These are phyloP conservation scores for Psylliodes chrysocephalus DNA, from an alignment of 2,888 invertebrate species.

Conservation along the genomic window DNA sequence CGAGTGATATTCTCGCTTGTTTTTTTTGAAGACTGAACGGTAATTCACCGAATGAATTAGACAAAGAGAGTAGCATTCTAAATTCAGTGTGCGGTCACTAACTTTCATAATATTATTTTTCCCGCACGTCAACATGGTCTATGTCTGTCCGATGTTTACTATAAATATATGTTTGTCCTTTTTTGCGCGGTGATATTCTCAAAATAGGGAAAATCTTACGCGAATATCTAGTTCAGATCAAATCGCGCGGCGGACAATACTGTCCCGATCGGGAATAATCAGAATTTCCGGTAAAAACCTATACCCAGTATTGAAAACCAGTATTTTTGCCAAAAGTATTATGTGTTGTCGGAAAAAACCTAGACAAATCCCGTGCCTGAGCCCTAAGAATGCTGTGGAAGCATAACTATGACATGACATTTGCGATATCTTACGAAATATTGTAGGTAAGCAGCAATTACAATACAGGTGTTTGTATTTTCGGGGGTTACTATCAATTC, in stretches of 20 bases:
- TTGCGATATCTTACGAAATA: conserved; percentile 41
- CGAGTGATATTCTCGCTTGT: conserved; percentile 11
- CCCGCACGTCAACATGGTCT: conserved; percentile 36
- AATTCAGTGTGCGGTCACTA: conserved; percentile 46
- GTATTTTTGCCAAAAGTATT: conserved; percentile 27
- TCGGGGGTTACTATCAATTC: not conserved
- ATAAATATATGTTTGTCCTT: conserved; percentile 33
- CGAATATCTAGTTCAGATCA: conserved; percentile 55
- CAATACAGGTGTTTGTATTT: conserved; percentile 35
- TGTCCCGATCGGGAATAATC: conserved; percentile 37
- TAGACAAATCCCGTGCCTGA: conserved; percentile 10
- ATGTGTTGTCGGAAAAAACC: conserved; percentile 26
- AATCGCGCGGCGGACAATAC: conserved; percentile 49
- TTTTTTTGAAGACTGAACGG: conserved; percentile 28
- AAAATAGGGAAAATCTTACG: conserved; percentile 41
- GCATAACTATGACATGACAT: conserved; percentile 32
- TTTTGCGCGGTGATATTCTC: conserved; percentile 40
- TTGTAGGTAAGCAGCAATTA: conserved; percentile 43
- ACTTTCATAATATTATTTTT: conserved; percentile 34
- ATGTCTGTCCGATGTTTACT: conserved; percentile 40
- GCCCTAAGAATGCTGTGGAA: conserved; percentile 17
- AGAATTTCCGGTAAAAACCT: conserved; percentile 24
- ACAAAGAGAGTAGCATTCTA: conserved; percentile 49
- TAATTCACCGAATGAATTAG: conserved; percentile 36
- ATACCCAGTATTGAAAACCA: conserved; percentile 16